phyloP scores from a whole-genome alignment of 2,113 vertebrate species.

The Colinus virginianus region DNA sequence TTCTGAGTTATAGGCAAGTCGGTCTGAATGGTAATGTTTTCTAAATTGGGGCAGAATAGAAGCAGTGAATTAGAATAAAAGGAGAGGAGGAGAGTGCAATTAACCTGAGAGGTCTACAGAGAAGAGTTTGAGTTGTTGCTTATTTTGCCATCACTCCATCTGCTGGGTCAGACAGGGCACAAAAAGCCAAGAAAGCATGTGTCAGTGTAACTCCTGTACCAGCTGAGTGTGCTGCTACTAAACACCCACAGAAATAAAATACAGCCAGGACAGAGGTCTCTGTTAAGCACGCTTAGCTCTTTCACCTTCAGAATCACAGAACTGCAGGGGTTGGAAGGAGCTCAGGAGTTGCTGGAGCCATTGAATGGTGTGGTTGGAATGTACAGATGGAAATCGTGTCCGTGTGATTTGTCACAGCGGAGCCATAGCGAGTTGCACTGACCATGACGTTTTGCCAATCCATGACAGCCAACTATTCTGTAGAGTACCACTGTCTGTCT shows the following conservation, averaged over 20 bases:
- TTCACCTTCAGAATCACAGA: neutral
- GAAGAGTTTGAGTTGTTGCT: neutral
- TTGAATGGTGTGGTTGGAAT: neutral
- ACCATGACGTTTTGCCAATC: neutral
- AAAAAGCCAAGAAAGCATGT: neutral
- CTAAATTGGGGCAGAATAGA: neutral
- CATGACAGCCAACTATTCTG: neutral
- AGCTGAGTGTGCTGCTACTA: neutral
- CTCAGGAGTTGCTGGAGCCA: too few relatives aligned
- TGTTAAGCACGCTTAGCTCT: neutral
- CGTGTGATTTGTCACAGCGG: neutral
- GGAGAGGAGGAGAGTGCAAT: neutral
- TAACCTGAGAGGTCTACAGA: neutral
- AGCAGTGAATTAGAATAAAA: neutral
- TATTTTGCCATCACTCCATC: neutral
- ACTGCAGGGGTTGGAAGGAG: too few relatives aligned
- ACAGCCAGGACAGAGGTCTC: neutral
- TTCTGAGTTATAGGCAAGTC: neutral
- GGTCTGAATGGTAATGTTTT: neutral
- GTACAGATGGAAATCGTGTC: neutral
- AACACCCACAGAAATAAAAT: neutral
- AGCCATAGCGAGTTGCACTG: neutral
- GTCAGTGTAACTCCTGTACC: neutral
- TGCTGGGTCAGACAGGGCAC: neutral
- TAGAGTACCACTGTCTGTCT: neutral